Evolutionary conservation across 2,797 vertebrate species (phyloP).

Genomic region (Gambelia wislizenii): DNA sequence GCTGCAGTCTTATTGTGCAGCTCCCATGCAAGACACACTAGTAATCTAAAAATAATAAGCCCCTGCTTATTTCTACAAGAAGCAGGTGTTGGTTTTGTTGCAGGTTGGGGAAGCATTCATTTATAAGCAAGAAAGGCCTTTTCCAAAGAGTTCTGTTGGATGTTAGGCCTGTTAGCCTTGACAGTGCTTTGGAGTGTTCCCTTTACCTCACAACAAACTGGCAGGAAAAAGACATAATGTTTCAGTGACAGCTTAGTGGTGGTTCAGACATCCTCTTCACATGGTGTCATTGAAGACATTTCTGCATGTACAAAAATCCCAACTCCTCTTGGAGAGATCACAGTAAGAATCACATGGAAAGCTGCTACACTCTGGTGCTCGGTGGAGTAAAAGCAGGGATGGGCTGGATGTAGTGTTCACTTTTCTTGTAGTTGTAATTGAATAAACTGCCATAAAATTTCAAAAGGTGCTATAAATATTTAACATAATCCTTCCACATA

Average conservation of each 20-base stretch:
- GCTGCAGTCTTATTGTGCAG: slow-evolving; percentile 48
- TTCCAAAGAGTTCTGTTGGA: background rate
- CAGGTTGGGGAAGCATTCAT: background rate
- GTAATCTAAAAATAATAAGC: slow-evolving; percentile 33
- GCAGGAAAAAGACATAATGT: background rate
- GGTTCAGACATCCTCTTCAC: background rate
- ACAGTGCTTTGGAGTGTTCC: background rate
- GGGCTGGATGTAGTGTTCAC: background rate
- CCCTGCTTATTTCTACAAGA: slow-evolving; percentile 12
- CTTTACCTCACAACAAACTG: background rate
- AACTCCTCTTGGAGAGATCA: background rate
- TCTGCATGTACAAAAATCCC: background rate
- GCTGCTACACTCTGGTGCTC: background rate
- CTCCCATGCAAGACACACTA: slow-evolving; percentile 18
- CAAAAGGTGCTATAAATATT: background rate
- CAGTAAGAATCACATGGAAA: background rate
- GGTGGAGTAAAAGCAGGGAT: background rate
- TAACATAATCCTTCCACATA: slow-evolving; percentile 49
- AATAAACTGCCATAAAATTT: fast-evolving
- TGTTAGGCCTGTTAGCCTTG: background rate
- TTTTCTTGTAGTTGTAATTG: background rate
- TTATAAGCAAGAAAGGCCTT: background rate
- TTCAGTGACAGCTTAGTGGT: background rate
- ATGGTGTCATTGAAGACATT: background rate
- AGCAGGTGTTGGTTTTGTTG: slow-evolving; percentile 5